These are phyloP conservation scores for Muscidifurax raptorellus DNA, from an alignment of 1,140 invertebrate genomes.

Conservation along the genomic window DNA sequence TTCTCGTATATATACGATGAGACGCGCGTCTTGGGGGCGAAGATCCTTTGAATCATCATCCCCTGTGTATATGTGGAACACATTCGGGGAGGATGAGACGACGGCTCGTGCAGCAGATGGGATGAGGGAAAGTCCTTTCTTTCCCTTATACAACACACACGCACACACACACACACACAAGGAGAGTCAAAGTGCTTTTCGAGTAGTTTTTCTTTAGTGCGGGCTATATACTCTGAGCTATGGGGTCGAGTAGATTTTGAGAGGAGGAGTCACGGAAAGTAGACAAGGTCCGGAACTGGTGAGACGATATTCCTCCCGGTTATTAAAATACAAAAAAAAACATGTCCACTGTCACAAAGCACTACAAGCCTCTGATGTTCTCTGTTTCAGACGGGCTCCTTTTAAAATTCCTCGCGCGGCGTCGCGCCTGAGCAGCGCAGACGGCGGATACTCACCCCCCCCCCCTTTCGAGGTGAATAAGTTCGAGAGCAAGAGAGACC, in stretches of 20 bases:
- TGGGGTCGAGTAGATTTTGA: no score
- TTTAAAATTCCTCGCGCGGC: slow-evolving; percentile 67
- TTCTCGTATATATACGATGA: background rate
- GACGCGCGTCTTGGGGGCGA: background rate
- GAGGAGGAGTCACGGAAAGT: no score
- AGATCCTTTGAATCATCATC: background rate
- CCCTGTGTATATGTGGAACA: background rate
- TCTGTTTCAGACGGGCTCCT: slow-evolving; percentile 58
- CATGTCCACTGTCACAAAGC: no score
- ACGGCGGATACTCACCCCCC: background rate
- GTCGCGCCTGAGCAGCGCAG: slow-evolving; percentile 55
- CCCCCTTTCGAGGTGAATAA: background rate
- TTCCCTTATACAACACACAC: no score
- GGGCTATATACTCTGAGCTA: no score
- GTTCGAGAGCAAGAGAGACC: background rate
- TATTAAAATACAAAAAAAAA: background rate
- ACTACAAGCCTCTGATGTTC: background rate
- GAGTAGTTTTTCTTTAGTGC: background rate
- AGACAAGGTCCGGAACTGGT: no score
- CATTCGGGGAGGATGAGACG: no score
- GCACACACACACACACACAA: no score
- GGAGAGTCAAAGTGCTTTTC: background rate
- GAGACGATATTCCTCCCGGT: no score
- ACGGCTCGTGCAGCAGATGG: no score
- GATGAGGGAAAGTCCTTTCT: background rate